Evolutionary conservation across 2,888 invertebrate genomes (phyloP).

Genomic region (Tribolium freemani): DNA sequence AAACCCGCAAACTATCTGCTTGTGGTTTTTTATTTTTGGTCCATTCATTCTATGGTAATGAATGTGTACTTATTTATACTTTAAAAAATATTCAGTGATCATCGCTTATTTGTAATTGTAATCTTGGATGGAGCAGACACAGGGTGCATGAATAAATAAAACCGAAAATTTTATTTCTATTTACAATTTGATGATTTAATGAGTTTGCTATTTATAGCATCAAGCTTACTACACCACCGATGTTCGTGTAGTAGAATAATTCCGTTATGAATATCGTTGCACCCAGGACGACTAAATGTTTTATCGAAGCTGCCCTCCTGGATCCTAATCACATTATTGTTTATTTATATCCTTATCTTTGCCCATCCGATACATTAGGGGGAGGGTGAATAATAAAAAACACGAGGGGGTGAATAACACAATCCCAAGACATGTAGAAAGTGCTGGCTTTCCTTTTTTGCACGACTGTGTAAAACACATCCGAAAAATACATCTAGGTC

Average conservation of each 20-base stretch:
- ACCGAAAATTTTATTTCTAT: not conserved
- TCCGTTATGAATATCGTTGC: too few relatives aligned
- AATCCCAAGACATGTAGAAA: not conserved
- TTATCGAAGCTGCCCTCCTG: not conserved
- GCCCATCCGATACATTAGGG: not conserved
- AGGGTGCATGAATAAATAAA: not conserved
- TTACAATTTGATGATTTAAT: not conserved
- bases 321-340: not conserved
- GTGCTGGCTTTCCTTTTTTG: not conserved
- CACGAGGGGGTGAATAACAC: not conserved
- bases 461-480: not conserved
- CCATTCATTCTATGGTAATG: too few relatives aligned
- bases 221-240: too few relatives aligned
- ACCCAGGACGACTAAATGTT: not conserved
- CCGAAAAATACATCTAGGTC: not conserved
- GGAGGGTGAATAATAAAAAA: not conserved
- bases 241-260: too few relatives aligned
- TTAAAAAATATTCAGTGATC: too few relatives aligned
- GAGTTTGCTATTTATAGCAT: not conserved
- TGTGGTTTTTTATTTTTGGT: too few relatives aligned
- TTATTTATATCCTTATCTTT: not conserved
- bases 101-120: too few relatives aligned
- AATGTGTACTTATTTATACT: too few relatives aligned
- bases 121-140: too few relatives aligned
- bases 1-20: too few relatives aligned